A percentile compares a stretch with the other conserved stretches of the same genome.
phyloP scores from a whole-genome alignment of 2,888 invertebrate genomes.

The Eudasyphora cyanicolor region DNA sequence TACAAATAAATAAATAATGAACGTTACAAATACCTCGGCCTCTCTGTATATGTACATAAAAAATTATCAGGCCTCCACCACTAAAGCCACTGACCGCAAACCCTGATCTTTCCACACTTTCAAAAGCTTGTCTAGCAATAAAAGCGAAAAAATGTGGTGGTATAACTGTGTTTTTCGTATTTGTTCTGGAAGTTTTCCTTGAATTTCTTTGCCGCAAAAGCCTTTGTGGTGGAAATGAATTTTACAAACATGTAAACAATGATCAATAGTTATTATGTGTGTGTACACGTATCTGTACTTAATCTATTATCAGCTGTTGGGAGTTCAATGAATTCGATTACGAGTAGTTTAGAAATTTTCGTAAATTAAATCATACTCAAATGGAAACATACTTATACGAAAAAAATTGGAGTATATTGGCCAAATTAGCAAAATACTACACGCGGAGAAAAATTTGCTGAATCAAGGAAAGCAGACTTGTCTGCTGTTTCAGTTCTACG shows the following conservation, averaged over 20 bases:
- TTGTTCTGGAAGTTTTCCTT: conserved; percentile 39
- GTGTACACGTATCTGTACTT: too few relatives aligned
- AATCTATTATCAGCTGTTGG: too few relatives aligned
- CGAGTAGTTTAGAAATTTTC: too few relatives aligned
- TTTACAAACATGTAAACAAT: neutral
- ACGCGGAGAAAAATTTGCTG: too few relatives aligned
- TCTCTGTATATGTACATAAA: conserved; percentile 24
- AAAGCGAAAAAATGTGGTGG: neutral
- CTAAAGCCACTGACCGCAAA: conserved; percentile 59
- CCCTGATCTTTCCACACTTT: conserved; percentile 24
- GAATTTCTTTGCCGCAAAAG: conserved; percentile 22
- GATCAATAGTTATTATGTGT: too few relatives aligned
- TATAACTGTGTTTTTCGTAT: conserved; percentile 13
- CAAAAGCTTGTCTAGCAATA: conserved; percentile 19
- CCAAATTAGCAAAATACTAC: too few relatives aligned
- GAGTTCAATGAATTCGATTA: too few relatives aligned
- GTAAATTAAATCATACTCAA: too few relatives aligned
- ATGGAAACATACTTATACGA: too few relatives aligned
- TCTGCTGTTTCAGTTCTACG: too few relatives aligned
- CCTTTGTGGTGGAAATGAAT: neutral
- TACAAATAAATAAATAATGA: neutral
- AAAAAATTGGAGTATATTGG: too few relatives aligned
- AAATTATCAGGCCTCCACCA: conserved; percentile 51
- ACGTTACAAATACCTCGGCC: neutral
- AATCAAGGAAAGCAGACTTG: too few relatives aligned